Conservation (phyloP, 1,140 invertebrate species). For the Hormaphis cornu region DNA sequence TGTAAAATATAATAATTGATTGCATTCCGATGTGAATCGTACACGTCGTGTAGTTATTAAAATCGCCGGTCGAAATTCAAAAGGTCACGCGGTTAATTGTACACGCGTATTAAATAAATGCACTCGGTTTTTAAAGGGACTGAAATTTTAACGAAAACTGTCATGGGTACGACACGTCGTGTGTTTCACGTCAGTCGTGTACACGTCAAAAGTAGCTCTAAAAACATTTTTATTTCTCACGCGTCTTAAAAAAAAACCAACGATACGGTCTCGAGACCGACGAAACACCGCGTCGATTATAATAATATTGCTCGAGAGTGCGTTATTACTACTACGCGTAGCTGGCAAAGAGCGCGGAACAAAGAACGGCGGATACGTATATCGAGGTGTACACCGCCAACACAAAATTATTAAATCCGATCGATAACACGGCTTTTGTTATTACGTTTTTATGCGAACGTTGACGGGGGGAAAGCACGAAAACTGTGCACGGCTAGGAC, state of each 20-base stretch:
- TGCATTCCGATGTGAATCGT: slow-evolving; percentile 24
- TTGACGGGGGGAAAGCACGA: too few relatives aligned
- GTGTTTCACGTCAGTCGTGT: slow-evolving; percentile 14
- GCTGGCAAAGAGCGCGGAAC: not conserved
- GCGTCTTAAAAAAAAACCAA: not conserved
- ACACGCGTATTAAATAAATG: too few relatives aligned
- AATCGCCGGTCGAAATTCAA: slow-evolving; percentile 13
- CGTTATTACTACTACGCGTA: too few relatives aligned
- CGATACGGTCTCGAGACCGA: not conserved
- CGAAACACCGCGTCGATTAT: slow-evolving; percentile 3
- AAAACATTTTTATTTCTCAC: slow-evolving; percentile 28
- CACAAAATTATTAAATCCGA: too few relatives aligned
- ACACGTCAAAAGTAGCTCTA: not conserved
- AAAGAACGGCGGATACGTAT: slow-evolving; percentile 1
- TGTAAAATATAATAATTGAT: too few relatives aligned
- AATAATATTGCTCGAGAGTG: not conserved
- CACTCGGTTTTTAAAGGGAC: not conserved
- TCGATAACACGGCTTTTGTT: too few relatives aligned
- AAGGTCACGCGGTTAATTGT: slow-evolving; percentile 5
- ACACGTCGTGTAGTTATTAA: slow-evolving; percentile 17
- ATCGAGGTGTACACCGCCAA: too few relatives aligned
- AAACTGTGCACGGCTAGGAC: too few relatives aligned
- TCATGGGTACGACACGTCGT: not conserved
- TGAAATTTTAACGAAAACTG: not conserved
- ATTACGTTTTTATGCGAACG: too few relatives aligned